phyloP scores from a whole-genome alignment of 2,888 invertebrate genomes.

The Synanthedon vespiformis region DNA sequence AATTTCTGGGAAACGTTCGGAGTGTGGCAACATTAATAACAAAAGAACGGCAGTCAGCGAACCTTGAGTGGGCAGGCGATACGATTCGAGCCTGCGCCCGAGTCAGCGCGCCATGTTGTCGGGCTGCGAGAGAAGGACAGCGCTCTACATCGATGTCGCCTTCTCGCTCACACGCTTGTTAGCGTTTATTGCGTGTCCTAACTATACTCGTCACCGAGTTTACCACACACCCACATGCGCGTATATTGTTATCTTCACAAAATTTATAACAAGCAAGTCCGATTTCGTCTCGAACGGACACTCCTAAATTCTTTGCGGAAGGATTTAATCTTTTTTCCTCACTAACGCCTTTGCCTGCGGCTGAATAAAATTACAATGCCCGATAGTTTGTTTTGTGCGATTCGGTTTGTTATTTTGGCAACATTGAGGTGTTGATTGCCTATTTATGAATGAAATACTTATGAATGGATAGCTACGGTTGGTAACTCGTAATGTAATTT shows the following conservation, averaged over 20 bases:
- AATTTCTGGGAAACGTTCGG: constrained; percentile 16
- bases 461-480: constrained; percentile 11
- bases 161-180: constrained; percentile 63
- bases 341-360: constrained; percentile 26
- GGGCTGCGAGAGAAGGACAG: constrained; percentile 36
- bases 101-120: constrained; percentile 68
- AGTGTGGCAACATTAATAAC: constrained; percentile 64
- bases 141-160: constrained; percentile 28
- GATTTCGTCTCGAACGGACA: constrained; percentile 59
- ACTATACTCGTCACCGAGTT: constrained; percentile 66
- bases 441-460: constrained; percentile 27
- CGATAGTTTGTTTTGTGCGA: constrained; percentile 39
- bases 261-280: constrained; percentile 67
- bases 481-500: too few relatives aligned
- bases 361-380: constrained; percentile 44
- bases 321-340: constrained; percentile 44
- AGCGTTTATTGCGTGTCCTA: constrained; percentile 68
- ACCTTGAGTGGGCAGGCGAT: constrained; percentile 74
- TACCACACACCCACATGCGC: constrained; percentile 65
- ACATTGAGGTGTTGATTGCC: constrained; percentile 30
- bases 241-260: constrained; percentile 65
- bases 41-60: constrained; percentile 73
- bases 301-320: constrained; percentile 67
- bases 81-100: constrained; percentile 76
- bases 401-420: constrained; percentile 43